A percentile compares a stretch with the other conserved stretches of the same genome.
Evolutionary conservation across 37 sponge, comb jelly and placozoan species (phyloP).

Genomic region (Eunapius fragilis): DNA sequence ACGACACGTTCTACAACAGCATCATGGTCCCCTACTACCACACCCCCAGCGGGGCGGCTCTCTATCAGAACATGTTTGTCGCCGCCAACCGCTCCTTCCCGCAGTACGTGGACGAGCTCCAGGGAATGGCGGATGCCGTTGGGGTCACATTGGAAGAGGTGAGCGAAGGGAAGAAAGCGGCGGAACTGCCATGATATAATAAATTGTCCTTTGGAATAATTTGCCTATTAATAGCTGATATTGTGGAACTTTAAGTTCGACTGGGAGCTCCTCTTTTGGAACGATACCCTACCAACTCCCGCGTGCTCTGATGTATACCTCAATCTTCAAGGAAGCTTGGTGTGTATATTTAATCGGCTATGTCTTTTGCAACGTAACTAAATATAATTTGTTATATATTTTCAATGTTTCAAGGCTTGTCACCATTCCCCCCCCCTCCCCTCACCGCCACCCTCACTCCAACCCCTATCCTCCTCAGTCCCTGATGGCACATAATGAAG

Average conservation of each 20-base stretch:
- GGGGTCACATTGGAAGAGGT: conserved; percentile 14
- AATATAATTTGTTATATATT: too few relatives aligned
- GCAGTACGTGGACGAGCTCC: conserved; percentile 46
- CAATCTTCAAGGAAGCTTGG: not conserved
- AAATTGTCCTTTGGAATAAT: not conserved
- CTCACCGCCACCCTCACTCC: too few relatives aligned
- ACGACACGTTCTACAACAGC: conserved; percentile 30
- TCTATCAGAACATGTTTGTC: conserved; percentile 5
- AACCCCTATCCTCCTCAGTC: conserved; percentile 6
- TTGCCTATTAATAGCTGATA: not conserved
- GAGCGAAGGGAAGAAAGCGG: too few relatives aligned
- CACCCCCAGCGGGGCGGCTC: conserved; percentile 19
- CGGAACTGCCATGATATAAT: too few relatives aligned
- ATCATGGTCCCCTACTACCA: conserved; percentile 20
- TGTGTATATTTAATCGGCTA: not conserved
- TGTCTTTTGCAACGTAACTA: too few relatives aligned
- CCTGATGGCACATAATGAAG: conserved; percentile 59
- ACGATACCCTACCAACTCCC: conserved; percentile 13
- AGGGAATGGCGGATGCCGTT: conserved; percentile 41
- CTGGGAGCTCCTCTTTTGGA: conserved; percentile 11
- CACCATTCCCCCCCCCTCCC: not conserved
- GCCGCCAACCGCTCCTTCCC: not conserved
- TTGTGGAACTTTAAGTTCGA: conserved; percentile 49
- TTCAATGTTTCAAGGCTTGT: not conserved
- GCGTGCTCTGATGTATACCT: conserved; percentile 39